These are phyloP conservation scores for Chamaetylas fuelleborni DNA, from an alignment of 2,113 vertebrate species.

Conservation along the genomic window DNA sequence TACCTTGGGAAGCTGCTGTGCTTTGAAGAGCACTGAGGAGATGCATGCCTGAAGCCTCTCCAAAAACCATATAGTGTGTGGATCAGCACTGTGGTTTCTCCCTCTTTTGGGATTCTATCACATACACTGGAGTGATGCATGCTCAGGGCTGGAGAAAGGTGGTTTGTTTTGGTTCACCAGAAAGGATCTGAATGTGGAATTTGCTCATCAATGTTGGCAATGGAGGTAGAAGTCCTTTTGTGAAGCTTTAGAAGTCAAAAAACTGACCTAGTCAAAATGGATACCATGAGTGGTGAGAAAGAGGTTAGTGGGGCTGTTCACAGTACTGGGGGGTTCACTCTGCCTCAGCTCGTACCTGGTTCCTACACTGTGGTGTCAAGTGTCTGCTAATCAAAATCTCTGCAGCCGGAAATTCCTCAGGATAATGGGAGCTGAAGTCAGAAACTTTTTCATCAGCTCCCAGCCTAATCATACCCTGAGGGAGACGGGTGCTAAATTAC, in stretches of 20 bases:
- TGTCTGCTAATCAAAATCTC: conserved; percentile 32
- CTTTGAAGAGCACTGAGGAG: not conserved
- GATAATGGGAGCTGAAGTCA: conserved; percentile 34
- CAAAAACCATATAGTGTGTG: not conserved
- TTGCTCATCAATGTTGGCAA: not conserved
- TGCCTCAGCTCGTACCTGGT: not conserved
- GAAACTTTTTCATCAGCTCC: conserved; percentile 38
- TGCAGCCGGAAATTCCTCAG: conserved; percentile 13
- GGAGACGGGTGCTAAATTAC: conserved; percentile 36
- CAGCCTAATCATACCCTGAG: conserved; percentile 33
- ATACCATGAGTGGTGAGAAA: not conserved
- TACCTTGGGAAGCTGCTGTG: not conserved
- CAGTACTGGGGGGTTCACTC: rapidly evolving
- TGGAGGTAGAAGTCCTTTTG: not conserved
- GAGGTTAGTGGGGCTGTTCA: not conserved
- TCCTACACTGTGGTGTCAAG: not conserved
- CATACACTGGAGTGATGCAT: not conserved
- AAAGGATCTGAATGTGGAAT: not conserved
- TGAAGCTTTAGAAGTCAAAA: not conserved
- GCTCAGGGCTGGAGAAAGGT: not conserved
- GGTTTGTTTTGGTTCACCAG: not conserved
- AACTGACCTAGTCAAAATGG: not conserved
- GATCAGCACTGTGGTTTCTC: not conserved
- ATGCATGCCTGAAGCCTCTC: not conserved
- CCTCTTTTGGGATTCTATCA: not conserved